phyloP scores from a whole-genome alignment of 2,113 vertebrate genomes.

The Esox niger region DNA sequence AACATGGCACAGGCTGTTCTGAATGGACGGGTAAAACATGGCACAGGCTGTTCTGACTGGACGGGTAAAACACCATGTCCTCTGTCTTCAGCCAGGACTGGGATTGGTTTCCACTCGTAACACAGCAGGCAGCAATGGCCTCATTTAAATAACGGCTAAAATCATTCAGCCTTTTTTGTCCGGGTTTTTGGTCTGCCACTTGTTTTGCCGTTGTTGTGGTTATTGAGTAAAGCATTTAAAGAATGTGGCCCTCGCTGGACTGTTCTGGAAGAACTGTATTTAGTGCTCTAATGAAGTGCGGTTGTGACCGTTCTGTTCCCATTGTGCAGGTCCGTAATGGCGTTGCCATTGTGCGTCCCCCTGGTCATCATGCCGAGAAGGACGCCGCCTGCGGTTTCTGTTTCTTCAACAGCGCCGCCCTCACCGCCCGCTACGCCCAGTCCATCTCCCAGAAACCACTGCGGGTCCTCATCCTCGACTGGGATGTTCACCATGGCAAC shows the following conservation, averaged over 20 bases:
- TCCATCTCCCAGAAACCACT: constrained; percentile 57
- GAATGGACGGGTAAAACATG: too few species aligned
- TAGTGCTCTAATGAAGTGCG: background rate
- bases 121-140: too few species aligned
- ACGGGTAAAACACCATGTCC: too few species aligned
- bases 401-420: constrained; percentile 85
- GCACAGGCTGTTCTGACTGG: too few species aligned
- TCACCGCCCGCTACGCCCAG: constrained; percentile 83
- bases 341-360: constrained; percentile 81
- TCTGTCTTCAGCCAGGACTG: too few species aligned
- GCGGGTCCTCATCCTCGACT: constrained; percentile 85
- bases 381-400: constrained; percentile 84
- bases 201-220: too few species aligned
- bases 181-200: too few species aligned
- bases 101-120: too few species aligned
- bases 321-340: constrained; percentile 83
- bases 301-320: background rate
- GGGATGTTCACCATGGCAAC: constrained; percentile 93
- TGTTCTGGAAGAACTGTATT: background rate
- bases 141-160: too few species aligned
- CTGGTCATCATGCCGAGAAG: constrained; percentile 83
- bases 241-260: background rate
- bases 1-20: too few species aligned
- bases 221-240: too few species aligned
- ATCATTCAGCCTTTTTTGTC: too few species aligned